phyloP scores from a whole-genome alignment of 1,140 invertebrate genomes.

The Heterodera carotae region DNA sequence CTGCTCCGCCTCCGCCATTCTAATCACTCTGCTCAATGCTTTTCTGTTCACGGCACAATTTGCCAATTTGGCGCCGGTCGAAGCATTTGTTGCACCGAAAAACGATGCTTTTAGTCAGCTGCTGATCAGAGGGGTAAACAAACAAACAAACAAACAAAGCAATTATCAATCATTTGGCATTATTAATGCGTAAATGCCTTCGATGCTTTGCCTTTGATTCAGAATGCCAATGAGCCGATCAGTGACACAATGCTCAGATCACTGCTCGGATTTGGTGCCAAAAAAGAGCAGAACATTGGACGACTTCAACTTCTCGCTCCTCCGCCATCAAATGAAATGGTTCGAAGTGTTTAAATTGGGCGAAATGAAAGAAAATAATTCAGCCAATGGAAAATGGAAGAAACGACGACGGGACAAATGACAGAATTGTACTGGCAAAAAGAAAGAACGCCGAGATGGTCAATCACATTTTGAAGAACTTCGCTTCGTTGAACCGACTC shows the following conservation, averaged over 20 bases:
- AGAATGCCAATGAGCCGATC: neutral
- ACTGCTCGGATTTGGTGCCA: slow-evolving; percentile 10
- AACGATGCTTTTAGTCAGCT: no score
- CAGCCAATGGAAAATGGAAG: neutral
- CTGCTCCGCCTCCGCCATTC: neutral
- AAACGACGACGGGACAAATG: neutral
- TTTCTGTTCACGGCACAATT: neutral
- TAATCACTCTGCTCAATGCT: neutral
- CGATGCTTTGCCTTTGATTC: neutral
- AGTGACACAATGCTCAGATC: slow-evolving; percentile 18
- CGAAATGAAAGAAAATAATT: neutral
- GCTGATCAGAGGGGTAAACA: no score
- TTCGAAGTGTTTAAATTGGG: neutral
- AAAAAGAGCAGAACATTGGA: slow-evolving; percentile 9
- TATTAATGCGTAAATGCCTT: no score
- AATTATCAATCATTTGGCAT: neutral
- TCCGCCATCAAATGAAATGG: neutral
- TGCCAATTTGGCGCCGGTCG: neutral
- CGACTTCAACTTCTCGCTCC: neutral
- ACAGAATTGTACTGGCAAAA: slow-evolving; percentile 17
- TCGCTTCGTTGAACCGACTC: slow-evolving; percentile 30
- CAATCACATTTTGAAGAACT: slow-evolving; percentile 38
- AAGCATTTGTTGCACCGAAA: neutral
- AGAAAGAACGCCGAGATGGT: slow-evolving; percentile 36
- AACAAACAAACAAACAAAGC: neutral